Evolutionary conservation across 2,797 vertebrate genomes (phyloP).

Genomic region (Leuciscus waleckii): DNA sequence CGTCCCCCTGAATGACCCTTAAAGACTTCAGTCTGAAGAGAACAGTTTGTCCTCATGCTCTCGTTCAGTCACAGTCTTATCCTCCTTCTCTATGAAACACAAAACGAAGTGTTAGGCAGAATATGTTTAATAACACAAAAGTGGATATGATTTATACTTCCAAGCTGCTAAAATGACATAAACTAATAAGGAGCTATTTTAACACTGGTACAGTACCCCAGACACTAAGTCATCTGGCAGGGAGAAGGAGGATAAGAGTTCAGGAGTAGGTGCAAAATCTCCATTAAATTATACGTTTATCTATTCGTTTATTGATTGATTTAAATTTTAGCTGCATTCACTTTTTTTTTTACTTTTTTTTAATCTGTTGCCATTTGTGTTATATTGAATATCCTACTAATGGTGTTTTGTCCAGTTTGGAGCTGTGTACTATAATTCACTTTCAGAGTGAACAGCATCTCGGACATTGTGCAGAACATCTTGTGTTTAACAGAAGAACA

Average conservation of each 20-base stretch:
- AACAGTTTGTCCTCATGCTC: neutral
- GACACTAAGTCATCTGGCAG: neutral
- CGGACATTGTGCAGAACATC: too few relatives aligned
- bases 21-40: too few relatives aligned
- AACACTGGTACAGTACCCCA: neutral
- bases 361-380: too few relatives aligned
- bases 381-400: too few relatives aligned
- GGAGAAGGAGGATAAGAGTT: neutral
- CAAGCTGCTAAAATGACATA: neutral
- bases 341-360: too few relatives aligned
- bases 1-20: neutral
- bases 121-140: neutral
- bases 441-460: too few relatives aligned
- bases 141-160: neutral
- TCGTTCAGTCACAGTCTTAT: neutral
- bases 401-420: too few relatives aligned
- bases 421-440: too few relatives aligned
- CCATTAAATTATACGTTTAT: too few relatives aligned
- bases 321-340: too few relatives aligned
- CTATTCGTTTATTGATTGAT: too few relatives aligned
- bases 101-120: neutral
- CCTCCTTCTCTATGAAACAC: neutral
- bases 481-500: too few relatives aligned
- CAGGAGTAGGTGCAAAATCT: neutral
- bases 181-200: neutral